phyloP scores from a whole-genome alignment of 2,888 invertebrate genomes.

The Heliothis peltigera region DNA sequence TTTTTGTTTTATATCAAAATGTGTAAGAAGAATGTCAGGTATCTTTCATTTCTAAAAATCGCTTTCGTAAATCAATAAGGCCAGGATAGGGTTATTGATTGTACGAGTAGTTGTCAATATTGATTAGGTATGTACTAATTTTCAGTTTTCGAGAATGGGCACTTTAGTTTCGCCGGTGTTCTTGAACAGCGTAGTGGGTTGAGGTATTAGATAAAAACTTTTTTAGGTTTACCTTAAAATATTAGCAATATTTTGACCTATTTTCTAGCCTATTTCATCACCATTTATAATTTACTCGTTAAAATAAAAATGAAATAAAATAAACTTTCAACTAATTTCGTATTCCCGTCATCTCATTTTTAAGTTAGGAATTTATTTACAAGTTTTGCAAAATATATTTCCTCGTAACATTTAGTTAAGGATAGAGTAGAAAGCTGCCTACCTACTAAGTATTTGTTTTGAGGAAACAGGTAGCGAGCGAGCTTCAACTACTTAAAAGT shows the following conservation, averaged over 20 bases:
- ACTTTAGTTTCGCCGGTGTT: no score
- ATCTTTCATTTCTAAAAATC: no score
- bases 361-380: conserved; percentile 46
- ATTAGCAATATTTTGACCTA: no score
- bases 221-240: neutral
- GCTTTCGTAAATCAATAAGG: no score
- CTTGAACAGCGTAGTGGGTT: no score
- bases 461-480: conserved; percentile 74
- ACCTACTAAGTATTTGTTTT: conserved; percentile 76
- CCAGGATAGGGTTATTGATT: no score
- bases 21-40: no score
- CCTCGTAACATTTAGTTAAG: conserved; percentile 68
- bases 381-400: conserved; percentile 55
- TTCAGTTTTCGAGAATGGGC: no score
- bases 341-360: conserved; percentile 34
- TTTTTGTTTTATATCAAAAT: no score
- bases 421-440: conserved; percentile 63
- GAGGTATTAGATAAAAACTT: no score
- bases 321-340: conserved; percentile 24
- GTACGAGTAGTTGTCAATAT: no score
- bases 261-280: neutral
- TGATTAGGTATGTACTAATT: no score
- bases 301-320: conserved; percentile 16
- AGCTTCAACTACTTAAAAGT: conserved; percentile 82
- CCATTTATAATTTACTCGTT: neutral